Conservation (phyloP, 2,888 invertebrate genomes). For the Diloba caeruleocephala region DNA sequence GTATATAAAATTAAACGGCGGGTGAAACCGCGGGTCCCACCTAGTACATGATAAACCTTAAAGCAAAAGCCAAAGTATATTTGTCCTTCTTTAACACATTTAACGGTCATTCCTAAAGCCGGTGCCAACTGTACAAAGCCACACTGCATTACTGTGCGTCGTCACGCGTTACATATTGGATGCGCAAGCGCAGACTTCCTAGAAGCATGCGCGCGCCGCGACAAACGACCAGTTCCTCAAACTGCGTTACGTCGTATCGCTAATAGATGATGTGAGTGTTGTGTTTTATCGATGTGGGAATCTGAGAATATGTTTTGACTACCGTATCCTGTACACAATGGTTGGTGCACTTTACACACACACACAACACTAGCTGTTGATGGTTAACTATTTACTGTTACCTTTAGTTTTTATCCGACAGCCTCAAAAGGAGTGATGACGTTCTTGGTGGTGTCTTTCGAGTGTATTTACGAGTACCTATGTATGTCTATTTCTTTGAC, state of each 20-base stretch:
- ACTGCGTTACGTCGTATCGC: slow-evolving; percentile 40
- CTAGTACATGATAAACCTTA: too few species aligned
- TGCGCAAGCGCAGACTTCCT: slow-evolving; percentile 51
- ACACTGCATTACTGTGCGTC: slow-evolving; percentile 39
- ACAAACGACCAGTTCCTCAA: slow-evolving; percentile 38
- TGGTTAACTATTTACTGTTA: too few species aligned
- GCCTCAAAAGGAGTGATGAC: too few species aligned
- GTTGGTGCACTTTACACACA: too few species aligned
- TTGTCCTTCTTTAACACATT: neutral
- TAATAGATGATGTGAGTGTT: slow-evolving; percentile 30
- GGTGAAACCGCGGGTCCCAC: too few species aligned
- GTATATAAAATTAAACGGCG: too few species aligned
- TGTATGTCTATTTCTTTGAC: too few species aligned
- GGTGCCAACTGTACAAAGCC: slow-evolving; percentile 22
- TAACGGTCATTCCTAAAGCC: slow-evolving; percentile 19
- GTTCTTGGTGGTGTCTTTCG: too few species aligned
- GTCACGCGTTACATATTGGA: slow-evolving; percentile 47
- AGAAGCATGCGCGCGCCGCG: slow-evolving; percentile 45
- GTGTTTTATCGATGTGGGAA: slow-evolving; percentile 23
- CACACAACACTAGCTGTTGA: too few species aligned
- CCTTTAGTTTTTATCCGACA: too few species aligned
- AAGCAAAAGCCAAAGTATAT: too few species aligned
- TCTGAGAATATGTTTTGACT: neutral
- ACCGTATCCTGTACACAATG: neutral
- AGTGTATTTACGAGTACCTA: too few species aligned